phyloP scores from a whole-genome alignment of 2,113 vertebrate species.

The Spea bombifrons region DNA sequence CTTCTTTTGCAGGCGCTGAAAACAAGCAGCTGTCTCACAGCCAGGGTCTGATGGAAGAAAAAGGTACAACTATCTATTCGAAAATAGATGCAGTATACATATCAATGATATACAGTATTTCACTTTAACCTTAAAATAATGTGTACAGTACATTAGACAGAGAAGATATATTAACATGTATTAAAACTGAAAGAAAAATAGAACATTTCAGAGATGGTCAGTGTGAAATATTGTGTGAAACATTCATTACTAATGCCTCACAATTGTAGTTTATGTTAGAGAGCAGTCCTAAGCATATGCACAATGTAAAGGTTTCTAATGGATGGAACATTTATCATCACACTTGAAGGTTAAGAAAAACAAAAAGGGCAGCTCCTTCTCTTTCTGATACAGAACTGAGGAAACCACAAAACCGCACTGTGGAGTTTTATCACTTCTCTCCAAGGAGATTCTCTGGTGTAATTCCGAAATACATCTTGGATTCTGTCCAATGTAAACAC shows the following conservation, averaged over 20 bases:
- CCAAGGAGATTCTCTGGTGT: conserved; percentile 30
- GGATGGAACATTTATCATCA: conserved; percentile 38
- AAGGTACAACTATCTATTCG: neutral
- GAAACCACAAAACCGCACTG: conserved; percentile 43
- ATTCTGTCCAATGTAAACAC: conserved; percentile 25
- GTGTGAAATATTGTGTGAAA: neutral
- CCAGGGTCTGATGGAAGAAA: no score
- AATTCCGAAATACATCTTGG: conserved; percentile 33
- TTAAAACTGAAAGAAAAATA: neutral
- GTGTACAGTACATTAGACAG: neutral
- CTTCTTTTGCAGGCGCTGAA: no score
- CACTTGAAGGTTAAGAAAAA: conserved; percentile 41
- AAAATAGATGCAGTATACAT: neutral
- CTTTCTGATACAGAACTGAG: conserved; percentile 36
- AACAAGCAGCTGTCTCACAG: no score
- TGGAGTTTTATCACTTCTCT: conserved; percentile 37
- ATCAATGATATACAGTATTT: neutral
- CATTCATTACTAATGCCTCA: neutral
- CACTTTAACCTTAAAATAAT: neutral
- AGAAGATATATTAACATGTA: neutral
- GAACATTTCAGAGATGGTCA: neutral
- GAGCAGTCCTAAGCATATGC: conserved; percentile 23
- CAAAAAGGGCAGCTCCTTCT: conserved; percentile 38
- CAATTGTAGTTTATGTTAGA: conserved; percentile 13
- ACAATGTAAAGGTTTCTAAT: conserved; percentile 18